A percentile compares a stretch with the other conserved stretches of the same genome.
phyloP scores from a whole-genome alignment of 2,113 vertebrate species.

The Girardinichthys multiradiatus region DNA sequence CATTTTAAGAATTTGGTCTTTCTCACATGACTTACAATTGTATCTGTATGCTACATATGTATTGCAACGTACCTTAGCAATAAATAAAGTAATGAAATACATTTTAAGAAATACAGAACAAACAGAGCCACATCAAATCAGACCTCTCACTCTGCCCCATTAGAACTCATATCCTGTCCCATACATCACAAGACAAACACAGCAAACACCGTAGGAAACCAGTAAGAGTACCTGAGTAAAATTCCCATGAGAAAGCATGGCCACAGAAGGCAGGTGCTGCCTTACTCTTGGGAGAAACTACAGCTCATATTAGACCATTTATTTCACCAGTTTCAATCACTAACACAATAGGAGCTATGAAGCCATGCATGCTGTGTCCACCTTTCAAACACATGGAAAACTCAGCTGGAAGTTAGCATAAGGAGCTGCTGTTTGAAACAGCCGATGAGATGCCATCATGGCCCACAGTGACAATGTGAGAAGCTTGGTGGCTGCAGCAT shows the following conservation, averaged over 20 bases:
- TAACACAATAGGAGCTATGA: constrained; percentile 25
- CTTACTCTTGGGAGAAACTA: constrained; percentile 82
- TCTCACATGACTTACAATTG: too few relatives aligned
- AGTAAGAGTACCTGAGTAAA: constrained; percentile 80
- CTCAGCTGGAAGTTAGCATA: constrained; percentile 9
- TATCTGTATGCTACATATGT: too few relatives aligned
- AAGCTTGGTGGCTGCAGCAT: constrained; percentile 14
- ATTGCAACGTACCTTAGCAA: too few relatives aligned
- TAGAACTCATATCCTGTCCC: neutral
- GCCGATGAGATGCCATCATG: constrained; percentile 20
- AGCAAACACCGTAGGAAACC: constrained; percentile 50
- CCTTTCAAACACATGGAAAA: constrained; percentile 23
- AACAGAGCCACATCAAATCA: neutral
- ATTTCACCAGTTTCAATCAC: constrained; percentile 38
- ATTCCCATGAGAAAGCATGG: constrained; percentile 82
- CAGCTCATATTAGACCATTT: constrained; percentile 78
- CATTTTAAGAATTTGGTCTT: too few relatives aligned
- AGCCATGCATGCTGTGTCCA: constrained; percentile 62
- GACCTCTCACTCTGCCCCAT: neutral
- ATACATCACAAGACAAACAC: constrained; percentile 39
- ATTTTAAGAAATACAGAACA: neutral
- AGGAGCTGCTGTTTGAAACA: constrained; percentile 3
- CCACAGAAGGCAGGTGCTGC: constrained; percentile 78
- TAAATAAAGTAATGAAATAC: neutral
- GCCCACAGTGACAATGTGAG: constrained; percentile 13